Conservation (phyloP, 2,888 invertebrate species). For the Eupithecia tripunctaria region DNA sequence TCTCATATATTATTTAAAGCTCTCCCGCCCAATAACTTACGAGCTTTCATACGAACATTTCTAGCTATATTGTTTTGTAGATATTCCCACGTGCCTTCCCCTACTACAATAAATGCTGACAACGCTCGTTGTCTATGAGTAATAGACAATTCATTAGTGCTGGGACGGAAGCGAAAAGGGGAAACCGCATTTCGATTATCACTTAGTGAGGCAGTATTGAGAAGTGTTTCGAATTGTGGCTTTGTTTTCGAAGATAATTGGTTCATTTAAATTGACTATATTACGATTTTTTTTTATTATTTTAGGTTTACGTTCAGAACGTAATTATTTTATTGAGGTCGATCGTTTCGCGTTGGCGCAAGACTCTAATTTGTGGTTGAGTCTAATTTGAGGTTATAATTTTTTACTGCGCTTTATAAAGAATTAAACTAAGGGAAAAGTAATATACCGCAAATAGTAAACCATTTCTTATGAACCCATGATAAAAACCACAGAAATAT, state of each 20-base stretch:
- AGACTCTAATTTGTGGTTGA: too few relatives aligned
- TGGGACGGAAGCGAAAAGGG: neutral
- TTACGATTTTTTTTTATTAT: neutral
- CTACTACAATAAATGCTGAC: neutral
- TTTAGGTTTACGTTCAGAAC: neutral
- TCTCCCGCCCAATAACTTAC: neutral
- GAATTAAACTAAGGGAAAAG: too few relatives aligned
- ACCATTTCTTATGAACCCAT: too few relatives aligned
- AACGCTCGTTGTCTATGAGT: neutral
- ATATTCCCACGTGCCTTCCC: neutral
- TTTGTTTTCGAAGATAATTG: constrained; percentile 8
- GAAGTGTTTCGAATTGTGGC: neutral
- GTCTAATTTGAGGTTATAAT: too few relatives aligned
- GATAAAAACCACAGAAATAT: too few relatives aligned
- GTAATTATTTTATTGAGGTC: too few relatives aligned
- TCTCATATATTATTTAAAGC: neutral
- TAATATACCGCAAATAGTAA: too few relatives aligned
- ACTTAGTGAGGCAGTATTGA: neutral
- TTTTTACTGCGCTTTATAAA: too few relatives aligned
- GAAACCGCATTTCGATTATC: constrained; percentile 7
- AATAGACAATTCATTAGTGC: constrained; percentile 5
- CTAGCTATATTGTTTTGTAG: neutral
- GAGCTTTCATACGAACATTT: neutral
- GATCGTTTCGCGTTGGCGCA: too few relatives aligned
- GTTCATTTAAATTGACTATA: neutral